Evolutionary conservation across 2,797 vertebrate species (phyloP), one percentile per base, ranked within the genome.

Genomic region (Etheostoma perlongum): DNA sequence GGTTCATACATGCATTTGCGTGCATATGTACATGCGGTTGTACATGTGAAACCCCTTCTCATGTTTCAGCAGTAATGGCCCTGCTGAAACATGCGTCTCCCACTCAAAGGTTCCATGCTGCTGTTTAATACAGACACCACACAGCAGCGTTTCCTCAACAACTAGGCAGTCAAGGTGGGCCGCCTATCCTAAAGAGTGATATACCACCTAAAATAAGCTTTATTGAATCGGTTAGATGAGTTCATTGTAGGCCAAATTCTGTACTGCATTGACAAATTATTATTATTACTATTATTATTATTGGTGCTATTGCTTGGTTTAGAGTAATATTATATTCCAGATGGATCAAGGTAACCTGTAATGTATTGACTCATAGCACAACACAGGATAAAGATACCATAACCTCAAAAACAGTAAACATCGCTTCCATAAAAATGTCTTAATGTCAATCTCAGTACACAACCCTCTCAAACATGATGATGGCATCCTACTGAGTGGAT

Each of bases 61-160:
- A 42, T 55, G 71, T 91, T 91, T 76, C 86, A 81, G 66, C 46
- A 66, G 66, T 87, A 89, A 87, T 75, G 66, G 82, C 63, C 68
- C 64, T 75, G 72, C 83, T 82, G 73, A 89, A 89, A 90, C 85
- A 72, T 67, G 55, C 30, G 52, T 85, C 81, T 66, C 55, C 51
- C 65, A 60, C 68, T 83, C 70, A 85, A 47, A 83, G 66, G 78
- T 58, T 74, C 52, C 74, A 72, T 48, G 54, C 66, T 71, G 71
- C 52, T 67, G 63, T 85, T 74, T 54, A 67, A 78, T 51, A 48
- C 54, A 69, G 42, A 70, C 42, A 19, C 42, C 55, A 61, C 48
- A 60, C 51, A 54, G 59, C 47, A 79, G 21, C 4, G 53, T 60
- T 67, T 67, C 54, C 42, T 73, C 46, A 54, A n/a, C 42, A 48